Percentiles rank a stretch among this genome's conserved stretches.
Conservation (phyloP, 2,797 vertebrate species). For the Sphaeramia orbicularis region DNA sequence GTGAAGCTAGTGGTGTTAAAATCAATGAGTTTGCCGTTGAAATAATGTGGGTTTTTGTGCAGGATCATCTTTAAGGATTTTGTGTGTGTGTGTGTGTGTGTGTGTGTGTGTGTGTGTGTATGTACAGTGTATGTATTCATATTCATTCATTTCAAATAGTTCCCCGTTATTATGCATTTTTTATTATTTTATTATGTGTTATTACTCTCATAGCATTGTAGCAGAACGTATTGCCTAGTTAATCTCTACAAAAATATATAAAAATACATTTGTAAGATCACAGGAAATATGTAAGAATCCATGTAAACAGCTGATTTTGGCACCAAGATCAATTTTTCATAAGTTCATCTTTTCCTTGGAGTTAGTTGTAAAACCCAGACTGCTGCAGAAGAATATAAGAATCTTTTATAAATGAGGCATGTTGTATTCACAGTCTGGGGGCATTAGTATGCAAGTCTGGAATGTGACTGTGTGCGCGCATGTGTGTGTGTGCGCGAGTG, state of each 20-base stretch:
- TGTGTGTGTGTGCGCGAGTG: conserved; percentile 41
- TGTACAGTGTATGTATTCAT: too few species aligned
- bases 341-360: conserved; percentile 46
- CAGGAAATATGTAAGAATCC: conserved; percentile 21
- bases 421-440: conserved; percentile 69
- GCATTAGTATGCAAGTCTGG: conserved; percentile 75
- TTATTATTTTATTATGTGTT: too few species aligned
- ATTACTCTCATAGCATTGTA: conserved; percentile 48
- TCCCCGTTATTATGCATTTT: too few species aligned
- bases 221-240: conserved; percentile 50
- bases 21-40: too few species aligned
- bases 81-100: too few species aligned
- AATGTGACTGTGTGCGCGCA: conserved; percentile 47
- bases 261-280: conserved; percentile 43
- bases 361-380: conserved; percentile 44
- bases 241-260: conserved; percentile 38
- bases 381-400: conserved; percentile 57
- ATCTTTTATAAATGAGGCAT: conserved; percentile 71
- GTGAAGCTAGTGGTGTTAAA: too few species aligned
- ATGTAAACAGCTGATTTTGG: conserved; percentile 60
- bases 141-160: too few species aligned
- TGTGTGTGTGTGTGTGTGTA: too few species aligned
- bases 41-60: too few species aligned
- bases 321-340: conserved; percentile 48
- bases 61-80: too few species aligned